Conservation (phyloP, 2,797 vertebrate genomes). For the Enteromius fasciolatus region DNA sequence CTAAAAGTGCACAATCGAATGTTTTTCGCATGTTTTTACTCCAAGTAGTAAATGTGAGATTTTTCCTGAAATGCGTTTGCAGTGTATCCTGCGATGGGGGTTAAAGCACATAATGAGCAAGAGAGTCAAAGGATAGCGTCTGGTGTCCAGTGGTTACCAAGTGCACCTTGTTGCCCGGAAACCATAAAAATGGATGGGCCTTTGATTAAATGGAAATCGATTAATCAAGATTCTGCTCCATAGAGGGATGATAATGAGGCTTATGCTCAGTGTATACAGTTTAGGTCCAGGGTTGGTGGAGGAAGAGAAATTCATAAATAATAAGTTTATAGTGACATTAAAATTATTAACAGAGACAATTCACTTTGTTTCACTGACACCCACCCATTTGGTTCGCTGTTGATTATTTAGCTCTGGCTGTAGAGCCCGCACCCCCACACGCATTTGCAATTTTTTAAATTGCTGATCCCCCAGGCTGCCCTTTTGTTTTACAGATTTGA, state of each 20-base stretch:
- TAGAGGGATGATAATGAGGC: constrained; percentile 55
- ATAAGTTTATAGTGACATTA: constrained; percentile 42
- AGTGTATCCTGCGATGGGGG: background rate
- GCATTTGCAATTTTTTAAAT: constrained; percentile 44
- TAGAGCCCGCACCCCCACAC: background rate
- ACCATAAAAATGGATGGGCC: constrained; percentile 53
- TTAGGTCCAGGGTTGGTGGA: background rate
- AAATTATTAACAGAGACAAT: constrained; percentile 44
- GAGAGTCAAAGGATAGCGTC: constrained; percentile 24
- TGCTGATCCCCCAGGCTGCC: constrained; percentile 31
- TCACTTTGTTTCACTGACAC: constrained; percentile 8
- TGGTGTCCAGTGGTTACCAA: constrained; percentile 47
- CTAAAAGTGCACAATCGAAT: background rate
- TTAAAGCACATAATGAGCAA: constrained; percentile 28
- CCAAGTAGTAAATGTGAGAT: background rate
- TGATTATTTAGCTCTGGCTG: constrained; percentile 20
- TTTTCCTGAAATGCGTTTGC: constrained; percentile 6
- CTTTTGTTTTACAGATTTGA: constrained; percentile 46
- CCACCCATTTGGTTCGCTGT: background rate
- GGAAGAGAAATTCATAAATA: constrained; percentile 6
- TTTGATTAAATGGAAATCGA: constrained; percentile 63
- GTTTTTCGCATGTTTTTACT: background rate
- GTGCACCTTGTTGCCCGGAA: constrained; percentile 59
- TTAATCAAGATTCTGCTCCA: constrained; percentile 64
- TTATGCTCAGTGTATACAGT: constrained; percentile 13